These are phyloP conservation scores for Cynoglossus semilaevis DNA, from an alignment of 2,113 vertebrate genomes.

Conservation along the genomic window DNA sequence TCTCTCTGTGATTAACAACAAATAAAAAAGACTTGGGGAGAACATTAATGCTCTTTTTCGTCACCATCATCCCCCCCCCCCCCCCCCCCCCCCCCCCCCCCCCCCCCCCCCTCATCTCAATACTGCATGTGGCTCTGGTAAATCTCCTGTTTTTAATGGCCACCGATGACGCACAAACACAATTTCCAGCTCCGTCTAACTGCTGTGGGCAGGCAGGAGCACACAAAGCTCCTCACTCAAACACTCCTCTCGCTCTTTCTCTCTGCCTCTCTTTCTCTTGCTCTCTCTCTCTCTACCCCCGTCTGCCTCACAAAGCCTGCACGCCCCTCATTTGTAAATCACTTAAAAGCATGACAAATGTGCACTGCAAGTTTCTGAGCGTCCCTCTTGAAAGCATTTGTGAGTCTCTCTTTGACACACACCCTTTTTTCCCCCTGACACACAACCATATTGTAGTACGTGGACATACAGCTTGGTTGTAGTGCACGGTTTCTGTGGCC, in stretches of 20 bases:
- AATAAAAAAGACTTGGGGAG: conserved; percentile 2
- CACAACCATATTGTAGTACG: conserved; percentile 44
- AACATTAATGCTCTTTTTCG: conserved; percentile 17
- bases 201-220: conserved; percentile 45
- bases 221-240: conserved; percentile 62
- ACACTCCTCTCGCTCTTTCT: conserved; percentile 14
- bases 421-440: conserved; percentile 17
- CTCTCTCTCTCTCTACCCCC: conserved; percentile 4
- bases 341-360: conserved; percentile 73
- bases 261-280: conserved; percentile 10
- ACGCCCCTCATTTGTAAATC: conserved; percentile 72
- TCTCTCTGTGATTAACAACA: background rate
- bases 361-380: conserved; percentile 66
- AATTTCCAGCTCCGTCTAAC: conserved; percentile 56
- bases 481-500: conserved; percentile 16
- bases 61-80: background rate
- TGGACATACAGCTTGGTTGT: conserved; percentile 38
- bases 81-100: background rate
- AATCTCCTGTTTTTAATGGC: conserved; percentile 56
- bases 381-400: conserved; percentile 49
- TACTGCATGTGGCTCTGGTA: conserved; percentile 33
- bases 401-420: conserved; percentile 45
- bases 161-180: conserved; percentile 53
- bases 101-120: conserved; percentile 12
- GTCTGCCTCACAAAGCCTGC: conserved; percentile 59